Conservation (phyloP, 2,888 invertebrate genomes). For the Pediacus dermestoides region DNA sequence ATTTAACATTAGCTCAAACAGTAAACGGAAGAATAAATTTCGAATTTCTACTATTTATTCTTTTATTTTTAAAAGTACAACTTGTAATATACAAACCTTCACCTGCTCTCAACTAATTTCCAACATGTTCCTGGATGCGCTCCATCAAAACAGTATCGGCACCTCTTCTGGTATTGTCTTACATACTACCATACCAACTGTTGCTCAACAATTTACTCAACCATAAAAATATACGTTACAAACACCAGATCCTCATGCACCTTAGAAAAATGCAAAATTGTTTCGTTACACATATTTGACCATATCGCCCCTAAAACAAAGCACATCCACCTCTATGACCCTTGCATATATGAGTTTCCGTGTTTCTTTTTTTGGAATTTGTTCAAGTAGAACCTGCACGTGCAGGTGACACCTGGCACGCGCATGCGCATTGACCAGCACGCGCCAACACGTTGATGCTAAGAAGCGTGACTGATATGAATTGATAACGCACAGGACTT, state of each 20-base stretch:
- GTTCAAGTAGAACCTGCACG: slow-evolving; percentile 27
- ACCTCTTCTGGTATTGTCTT: too few species aligned
- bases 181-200: slow-evolving; percentile 27
- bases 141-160: too few species aligned
- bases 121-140: too few species aligned
- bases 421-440: slow-evolving; percentile 27
- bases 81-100: too few species aligned
- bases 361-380: slow-evolving; percentile 20
- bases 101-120: too few species aligned
- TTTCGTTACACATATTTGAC: slow-evolving; percentile 26
- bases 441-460: slow-evolving; percentile 9
- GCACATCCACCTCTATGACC: slow-evolving; percentile 6
- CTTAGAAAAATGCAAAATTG: slow-evolving; percentile 29
- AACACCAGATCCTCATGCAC: slow-evolving; percentile 14
- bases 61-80: too few species aligned
- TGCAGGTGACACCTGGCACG: slow-evolving; percentile 36
- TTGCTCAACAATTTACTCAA: slow-evolving; percentile 18
- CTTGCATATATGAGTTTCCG: slow-evolving; percentile 2
- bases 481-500: too few species aligned
- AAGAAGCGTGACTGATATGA: slow-evolving; percentile 5
- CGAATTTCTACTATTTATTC: too few species aligned
- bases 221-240: slow-evolving; percentile 35
- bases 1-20: neutral
- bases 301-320: slow-evolving; percentile 24
- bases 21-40: too few species aligned